phyloP scores from a whole-genome alignment of 2,888 invertebrate genomes.

The Electrophaes corylata region DNA sequence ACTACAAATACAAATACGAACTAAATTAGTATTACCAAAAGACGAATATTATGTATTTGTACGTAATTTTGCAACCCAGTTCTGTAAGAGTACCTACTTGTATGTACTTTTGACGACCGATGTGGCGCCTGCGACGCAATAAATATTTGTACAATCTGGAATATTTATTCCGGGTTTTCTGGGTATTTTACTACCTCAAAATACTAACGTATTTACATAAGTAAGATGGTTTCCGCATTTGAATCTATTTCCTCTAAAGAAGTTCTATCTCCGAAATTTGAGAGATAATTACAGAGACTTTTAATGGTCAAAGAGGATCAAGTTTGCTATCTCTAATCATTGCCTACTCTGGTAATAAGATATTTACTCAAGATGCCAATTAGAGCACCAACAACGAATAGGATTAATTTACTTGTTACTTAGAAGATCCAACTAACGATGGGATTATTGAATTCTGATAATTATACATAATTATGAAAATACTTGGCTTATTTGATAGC shows the following conservation, averaged over 20 bases:
- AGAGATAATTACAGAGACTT: background rate
- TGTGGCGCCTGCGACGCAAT: too few relatives aligned
- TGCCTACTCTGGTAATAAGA: slow-evolving; percentile 7
- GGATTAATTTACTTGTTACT: slow-evolving; percentile 46
- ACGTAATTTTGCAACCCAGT: too few relatives aligned
- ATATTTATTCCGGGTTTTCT: too few relatives aligned
- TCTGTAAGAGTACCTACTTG: too few relatives aligned
- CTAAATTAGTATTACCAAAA: too few relatives aligned
- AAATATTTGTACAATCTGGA: too few relatives aligned
- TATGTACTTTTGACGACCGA: too few relatives aligned
- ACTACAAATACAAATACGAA: too few relatives aligned
- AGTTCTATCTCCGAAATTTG: background rate
- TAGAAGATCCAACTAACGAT: slow-evolving; percentile 28
- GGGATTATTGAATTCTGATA: slow-evolving; percentile 17
- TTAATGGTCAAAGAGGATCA: slow-evolving; percentile 5
- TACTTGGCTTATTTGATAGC: background rate
- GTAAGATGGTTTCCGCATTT: background rate
- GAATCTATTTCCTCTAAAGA: background rate
- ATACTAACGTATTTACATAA: too few relatives aligned
- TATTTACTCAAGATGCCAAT: slow-evolving; percentile 46
- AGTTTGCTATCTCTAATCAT: background rate
- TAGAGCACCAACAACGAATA: slow-evolving; percentile 38
- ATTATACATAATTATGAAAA: background rate
- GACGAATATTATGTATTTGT: too few relatives aligned
- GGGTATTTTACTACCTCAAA: too few relatives aligned